A percentile compares a stretch with the other conserved stretches of the same genome.
Conservation (phyloP, 1,140 invertebrate species). For the Agrilus planipennis region DNA sequence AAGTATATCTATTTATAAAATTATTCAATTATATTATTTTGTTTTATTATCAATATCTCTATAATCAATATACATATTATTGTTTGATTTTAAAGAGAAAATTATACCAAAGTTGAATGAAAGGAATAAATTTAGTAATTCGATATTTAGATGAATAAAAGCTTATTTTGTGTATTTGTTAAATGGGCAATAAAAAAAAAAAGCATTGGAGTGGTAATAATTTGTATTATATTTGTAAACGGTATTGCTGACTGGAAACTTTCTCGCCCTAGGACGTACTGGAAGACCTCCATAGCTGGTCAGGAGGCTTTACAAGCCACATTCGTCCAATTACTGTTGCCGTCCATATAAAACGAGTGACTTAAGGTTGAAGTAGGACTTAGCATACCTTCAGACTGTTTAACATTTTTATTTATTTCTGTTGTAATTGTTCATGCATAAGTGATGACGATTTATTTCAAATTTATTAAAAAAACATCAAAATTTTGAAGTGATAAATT, state of each 20-base stretch:
- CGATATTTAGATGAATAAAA: too few species aligned
- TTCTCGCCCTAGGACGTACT: constrained; percentile 34
- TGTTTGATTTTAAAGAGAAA: too few species aligned
- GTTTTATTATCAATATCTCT: too few species aligned
- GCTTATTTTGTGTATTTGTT: too few species aligned
- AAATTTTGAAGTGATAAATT: background rate
- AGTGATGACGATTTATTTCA: background rate
- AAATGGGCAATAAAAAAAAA: too few species aligned
- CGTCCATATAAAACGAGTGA: constrained; percentile 18
- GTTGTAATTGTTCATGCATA: background rate
- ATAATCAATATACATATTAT: too few species aligned
- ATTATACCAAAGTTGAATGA: too few species aligned
- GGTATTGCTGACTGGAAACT: constrained; percentile 29
- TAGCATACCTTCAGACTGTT: constrained; percentile 6
- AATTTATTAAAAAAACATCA: background rate
- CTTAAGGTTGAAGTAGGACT: constrained; percentile 5
- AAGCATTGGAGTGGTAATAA: too few species aligned
- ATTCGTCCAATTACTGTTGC: constrained; percentile 26
- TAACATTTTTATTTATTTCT: constrained; percentile 1
- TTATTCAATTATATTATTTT: too few species aligned
- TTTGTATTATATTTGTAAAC: constrained; percentile 7
- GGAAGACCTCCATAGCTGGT: constrained; percentile 19
- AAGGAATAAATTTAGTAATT: too few species aligned
- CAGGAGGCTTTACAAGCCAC: constrained; percentile 20
- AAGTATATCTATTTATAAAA: too few species aligned